phyloP scores from a whole-genome alignment of 2,797 vertebrate species.

The Sphenopsis melanotis region DNA sequence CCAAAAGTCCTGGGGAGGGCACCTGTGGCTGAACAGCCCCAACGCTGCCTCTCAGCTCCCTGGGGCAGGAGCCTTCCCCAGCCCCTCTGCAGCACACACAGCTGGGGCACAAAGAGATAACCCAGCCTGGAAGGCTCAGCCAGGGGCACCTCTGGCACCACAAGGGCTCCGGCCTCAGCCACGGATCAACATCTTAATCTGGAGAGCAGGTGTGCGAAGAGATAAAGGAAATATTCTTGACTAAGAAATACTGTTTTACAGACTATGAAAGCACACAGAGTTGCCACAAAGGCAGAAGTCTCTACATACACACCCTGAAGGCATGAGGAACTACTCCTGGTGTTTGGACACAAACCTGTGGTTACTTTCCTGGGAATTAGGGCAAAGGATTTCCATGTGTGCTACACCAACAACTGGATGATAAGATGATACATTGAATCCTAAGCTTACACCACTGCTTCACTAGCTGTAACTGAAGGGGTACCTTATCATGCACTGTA shows the following conservation, averaged over 20 bases:
- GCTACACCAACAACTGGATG: too few relatives aligned
- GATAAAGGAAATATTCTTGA: background rate
- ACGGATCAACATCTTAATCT: background rate
- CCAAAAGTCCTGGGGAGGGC: too few relatives aligned
- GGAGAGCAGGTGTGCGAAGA: background rate
- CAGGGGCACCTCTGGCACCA: too few relatives aligned
- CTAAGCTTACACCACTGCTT: background rate
- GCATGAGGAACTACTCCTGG: rapidly evolving
- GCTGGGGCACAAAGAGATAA: background rate
- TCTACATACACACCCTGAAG: background rate
- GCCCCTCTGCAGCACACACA: background rate
- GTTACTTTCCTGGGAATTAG: background rate
- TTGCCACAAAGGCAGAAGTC: too few relatives aligned
- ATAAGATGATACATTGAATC: background rate
- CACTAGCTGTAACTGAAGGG: background rate
- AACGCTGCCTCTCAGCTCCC: rapidly evolving
- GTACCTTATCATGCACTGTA: background rate
- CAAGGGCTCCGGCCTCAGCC: too few relatives aligned
- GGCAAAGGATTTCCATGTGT: background rate
- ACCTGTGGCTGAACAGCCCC: rapidly evolving
- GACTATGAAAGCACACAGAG: background rate
- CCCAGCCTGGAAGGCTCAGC: background rate
- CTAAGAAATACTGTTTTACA: background rate
- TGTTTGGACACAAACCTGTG: background rate
- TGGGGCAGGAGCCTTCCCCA: background rate